Base-by-base conservation (phyloP, 2,797 vertebrate species). In the Ficedula albicollis region DNA sequence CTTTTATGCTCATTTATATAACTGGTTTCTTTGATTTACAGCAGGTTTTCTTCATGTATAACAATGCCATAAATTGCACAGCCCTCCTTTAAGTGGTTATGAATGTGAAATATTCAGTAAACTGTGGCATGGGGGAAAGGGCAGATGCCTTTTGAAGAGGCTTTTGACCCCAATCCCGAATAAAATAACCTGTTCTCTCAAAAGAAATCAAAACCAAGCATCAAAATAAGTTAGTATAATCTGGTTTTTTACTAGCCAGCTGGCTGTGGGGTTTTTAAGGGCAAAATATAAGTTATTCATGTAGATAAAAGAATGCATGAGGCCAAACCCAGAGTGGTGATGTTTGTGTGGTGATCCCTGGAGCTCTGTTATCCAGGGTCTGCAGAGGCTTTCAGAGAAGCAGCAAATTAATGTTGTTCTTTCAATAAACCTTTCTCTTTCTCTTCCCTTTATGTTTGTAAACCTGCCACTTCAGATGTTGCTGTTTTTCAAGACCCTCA, bases 1-100 rank as follows among this genome's bases (percentile, higher is more conserved):
- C 95, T 94, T 97, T 96, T 90, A 96, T 95, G 66, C 89, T 91
- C 95, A 90, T 95, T 96, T 94, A 80, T 95, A 63, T 90, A 93
- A 88, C 91, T 92, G 86, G 82, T 96, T 95, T 78, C 84, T 91
- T 80, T 97, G 96, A 97, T 97, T 97, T 96, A 96, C 43, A 41
- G 27, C 63, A 30, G 59, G 39, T 95, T 97, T 96, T 92, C 94
- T 92, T 89, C 94, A 83, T 58, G 85, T 92, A 14, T 94, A 95
- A 93, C 83, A 52, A 81, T 68, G 84, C 13, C 85, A 90, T 97
- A 95, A 97, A 97, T 95, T 89, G 72, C 75, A 58, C 69, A 75
- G 64, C 39, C 44, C 73, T 87, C 41, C 36, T 92, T 91, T 38
- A 63, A 43, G 9, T 70, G 46, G 68, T 92, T 93, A 59, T 77